A percentile compares a stretch with the other conserved stretches of the same genome.
Evolutionary conservation across 1,140 invertebrate genomes (phyloP).

Genomic region (Trichonephila clavipes): DNA sequence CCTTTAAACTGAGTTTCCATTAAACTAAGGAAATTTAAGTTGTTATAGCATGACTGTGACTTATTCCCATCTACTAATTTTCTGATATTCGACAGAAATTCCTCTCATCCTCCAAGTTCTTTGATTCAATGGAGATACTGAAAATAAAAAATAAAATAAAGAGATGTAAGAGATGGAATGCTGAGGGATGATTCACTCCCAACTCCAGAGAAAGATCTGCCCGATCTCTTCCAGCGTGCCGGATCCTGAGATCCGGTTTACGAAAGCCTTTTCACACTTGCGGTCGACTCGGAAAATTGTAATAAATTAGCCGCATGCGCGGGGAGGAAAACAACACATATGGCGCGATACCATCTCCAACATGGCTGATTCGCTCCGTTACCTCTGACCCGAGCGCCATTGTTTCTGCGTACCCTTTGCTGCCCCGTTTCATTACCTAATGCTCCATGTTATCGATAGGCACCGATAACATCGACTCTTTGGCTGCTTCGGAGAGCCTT

Average conservation of each 20-base stretch:
- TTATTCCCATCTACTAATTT: too few relatives aligned
- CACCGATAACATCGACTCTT: background rate
- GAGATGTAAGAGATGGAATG: background rate
- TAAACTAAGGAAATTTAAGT: too few relatives aligned
- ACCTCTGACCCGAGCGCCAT: conserved; percentile 36
- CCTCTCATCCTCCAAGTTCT: background rate
- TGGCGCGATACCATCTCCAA: conserved; percentile 11
- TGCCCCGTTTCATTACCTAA: background rate
- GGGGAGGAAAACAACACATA: conserved; percentile 13
- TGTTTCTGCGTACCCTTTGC: conserved; percentile 27
- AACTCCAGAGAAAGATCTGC: background rate
- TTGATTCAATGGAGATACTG: background rate
- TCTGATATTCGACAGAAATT: too few relatives aligned
- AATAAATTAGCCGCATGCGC: conserved; percentile 55
- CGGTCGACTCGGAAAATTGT: conserved; percentile 67
- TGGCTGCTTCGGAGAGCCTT: background rate
- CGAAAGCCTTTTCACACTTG: conserved; percentile 64
- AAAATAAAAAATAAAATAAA: background rate
- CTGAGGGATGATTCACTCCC: background rate
- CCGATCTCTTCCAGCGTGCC: conserved; percentile 13
- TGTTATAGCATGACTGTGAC: too few relatives aligned
- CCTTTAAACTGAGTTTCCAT: too few relatives aligned
- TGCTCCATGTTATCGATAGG: background rate
- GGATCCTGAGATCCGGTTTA: conserved; percentile 67
- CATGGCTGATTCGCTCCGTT: conserved; percentile 18